Percentiles rank a stretch among this genome's conserved stretches.
Evolutionary conservation across 1,140 invertebrate genomes (phyloP).

Genomic region (Tetramorium alpestre): DNA sequence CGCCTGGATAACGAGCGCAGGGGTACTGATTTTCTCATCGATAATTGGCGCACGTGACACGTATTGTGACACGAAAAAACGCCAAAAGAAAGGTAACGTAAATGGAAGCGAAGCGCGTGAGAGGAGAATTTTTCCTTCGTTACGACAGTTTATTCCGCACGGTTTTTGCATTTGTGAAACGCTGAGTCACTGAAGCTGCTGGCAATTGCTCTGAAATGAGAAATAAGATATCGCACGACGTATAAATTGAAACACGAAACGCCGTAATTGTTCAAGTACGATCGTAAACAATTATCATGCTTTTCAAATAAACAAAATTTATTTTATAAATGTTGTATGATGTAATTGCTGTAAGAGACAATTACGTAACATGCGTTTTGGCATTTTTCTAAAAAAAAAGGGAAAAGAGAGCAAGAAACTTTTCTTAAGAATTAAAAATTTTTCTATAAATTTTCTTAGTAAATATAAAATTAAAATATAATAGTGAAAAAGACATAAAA

Average conservation of each 20-base stretch:
- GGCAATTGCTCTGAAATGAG: slow-evolving; percentile 40
- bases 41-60: slow-evolving; percentile 7
- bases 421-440: not conserved
- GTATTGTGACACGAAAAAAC: slow-evolving; percentile 19
- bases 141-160: not conserved
- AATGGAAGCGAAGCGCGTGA: not conserved
- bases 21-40: not conserved
- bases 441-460: not conserved
- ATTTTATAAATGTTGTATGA: not conserved
- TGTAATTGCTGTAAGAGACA: not conserved
- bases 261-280: not conserved
- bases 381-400: not conserved
- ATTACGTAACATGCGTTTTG: not conserved
- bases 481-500: not conserved
- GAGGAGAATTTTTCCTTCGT: slow-evolving; percentile 51
- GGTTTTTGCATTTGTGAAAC: not conserved
- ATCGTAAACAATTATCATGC: not conserved
- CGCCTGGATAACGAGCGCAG: slow-evolving; percentile 16
- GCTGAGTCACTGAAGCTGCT: slow-evolving; percentile 28
- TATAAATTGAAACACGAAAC: slow-evolving; percentile 25
- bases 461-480: not conserved
- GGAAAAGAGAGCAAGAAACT: not conserved
- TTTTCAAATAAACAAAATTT: not conserved
- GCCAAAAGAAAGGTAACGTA: slow-evolving; percentile 46
- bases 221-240: not conserved